These are phyloP conservation scores for Heliconius hortense DNA, from an alignment of 2,888 invertebrate species.

Conservation along the genomic window DNA sequence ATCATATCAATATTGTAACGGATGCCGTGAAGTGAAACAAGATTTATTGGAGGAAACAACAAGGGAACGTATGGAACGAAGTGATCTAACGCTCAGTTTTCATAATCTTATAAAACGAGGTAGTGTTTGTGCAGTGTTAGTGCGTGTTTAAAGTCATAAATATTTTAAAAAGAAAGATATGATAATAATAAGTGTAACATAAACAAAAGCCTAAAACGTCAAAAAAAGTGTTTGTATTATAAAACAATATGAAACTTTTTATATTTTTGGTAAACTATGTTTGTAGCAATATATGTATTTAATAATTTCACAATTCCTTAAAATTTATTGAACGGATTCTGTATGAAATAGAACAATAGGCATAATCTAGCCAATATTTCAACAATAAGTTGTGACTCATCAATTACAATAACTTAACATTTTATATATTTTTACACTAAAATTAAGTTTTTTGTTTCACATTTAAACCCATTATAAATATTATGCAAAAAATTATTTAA, in stretches of 20 bases:
- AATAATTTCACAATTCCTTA: neutral
- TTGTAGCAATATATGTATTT: neutral
- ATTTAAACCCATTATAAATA: neutral
- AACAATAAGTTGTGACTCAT: neutral
- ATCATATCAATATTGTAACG: slow-evolving; percentile 62
- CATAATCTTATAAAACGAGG: slow-evolving; percentile 79
- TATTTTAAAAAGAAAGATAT: slow-evolving; percentile 33
- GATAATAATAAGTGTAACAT: slow-evolving; percentile 3
- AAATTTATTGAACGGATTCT: neutral
- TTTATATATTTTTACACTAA: neutral
- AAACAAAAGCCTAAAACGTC: neutral
- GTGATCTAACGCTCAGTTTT: slow-evolving; percentile 75
- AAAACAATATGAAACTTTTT: neutral
- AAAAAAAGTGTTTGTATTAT: neutral
- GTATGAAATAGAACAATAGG: slow-evolving; percentile 9
- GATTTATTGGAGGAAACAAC: slow-evolving; percentile 47
- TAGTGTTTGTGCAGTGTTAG: slow-evolving; percentile 51
- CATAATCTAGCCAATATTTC: neutral
- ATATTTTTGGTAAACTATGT: neutral
- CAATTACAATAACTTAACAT: neutral
- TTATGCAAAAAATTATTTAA: neutral
- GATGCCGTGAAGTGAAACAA: slow-evolving; percentile 49
- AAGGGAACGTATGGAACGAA: slow-evolving; percentile 68
- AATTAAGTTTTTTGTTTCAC: neutral
- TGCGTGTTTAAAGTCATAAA: slow-evolving; percentile 40